Conservation (phyloP, 2,797 vertebrate genomes). For the Sebastiscus albofasciatus region DNA sequence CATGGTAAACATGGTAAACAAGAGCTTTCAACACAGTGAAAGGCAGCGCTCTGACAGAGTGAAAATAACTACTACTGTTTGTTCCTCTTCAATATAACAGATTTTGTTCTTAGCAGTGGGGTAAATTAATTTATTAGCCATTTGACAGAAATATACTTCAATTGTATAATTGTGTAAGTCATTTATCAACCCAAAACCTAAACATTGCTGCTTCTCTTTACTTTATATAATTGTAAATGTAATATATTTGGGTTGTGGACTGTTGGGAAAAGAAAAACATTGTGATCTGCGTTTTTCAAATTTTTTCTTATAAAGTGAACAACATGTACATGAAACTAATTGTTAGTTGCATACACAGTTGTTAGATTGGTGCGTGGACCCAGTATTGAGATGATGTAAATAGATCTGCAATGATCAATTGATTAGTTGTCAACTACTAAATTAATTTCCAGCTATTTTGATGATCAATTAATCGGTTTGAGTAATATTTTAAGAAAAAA, state of each 20-base stretch:
- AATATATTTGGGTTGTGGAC: not conserved
- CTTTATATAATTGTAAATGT: no score
- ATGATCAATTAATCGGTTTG: no score
- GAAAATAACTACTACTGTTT: no score
- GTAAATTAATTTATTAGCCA: no score
- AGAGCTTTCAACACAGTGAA: no score
- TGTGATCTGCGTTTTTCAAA: not conserved
- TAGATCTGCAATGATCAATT: not conserved
- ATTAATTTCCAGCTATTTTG: no score
- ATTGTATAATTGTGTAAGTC: fast-evolving
- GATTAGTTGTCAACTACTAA: no score
- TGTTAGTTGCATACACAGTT: fast-evolving
- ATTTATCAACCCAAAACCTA: not conserved
- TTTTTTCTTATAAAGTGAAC: not conserved
- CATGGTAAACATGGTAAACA: no score
- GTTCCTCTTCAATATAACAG: no score
- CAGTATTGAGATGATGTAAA: not conserved
- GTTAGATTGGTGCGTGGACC: not conserved
- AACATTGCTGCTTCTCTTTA: not conserved
- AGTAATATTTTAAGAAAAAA: no score
- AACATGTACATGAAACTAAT: not conserved
- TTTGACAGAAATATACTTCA: not conserved
- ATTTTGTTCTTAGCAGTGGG: not conserved
- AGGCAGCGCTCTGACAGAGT: no score
- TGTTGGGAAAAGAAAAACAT: not conserved